phyloP scores from a whole-genome alignment of 2,888 invertebrate species.

The Cerastis leucographa region DNA sequence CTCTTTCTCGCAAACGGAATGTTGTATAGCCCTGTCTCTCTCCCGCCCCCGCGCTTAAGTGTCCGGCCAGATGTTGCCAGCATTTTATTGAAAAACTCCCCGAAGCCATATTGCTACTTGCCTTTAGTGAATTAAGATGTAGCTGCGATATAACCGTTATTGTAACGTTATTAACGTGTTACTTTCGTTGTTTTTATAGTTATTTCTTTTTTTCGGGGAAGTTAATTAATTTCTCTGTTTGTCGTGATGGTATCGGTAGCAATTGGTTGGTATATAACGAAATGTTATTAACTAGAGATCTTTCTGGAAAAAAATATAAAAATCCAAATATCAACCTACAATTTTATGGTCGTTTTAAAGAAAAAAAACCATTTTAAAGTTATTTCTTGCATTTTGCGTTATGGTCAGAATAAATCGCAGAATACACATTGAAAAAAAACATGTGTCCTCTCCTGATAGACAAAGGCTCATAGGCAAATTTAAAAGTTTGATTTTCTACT shows the following conservation, averaged over 20 bases:
- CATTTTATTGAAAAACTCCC: slow-evolving; percentile 89
- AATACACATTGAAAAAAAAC: not conserved
- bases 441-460: not conserved
- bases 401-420: not conserved
- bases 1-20: slow-evolving; percentile 73
- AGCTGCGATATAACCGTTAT: slow-evolving; percentile 70
- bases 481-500: too few relatives aligned
- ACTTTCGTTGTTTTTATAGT: slow-evolving; percentile 65
- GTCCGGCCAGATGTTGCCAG: slow-evolving; percentile 87
- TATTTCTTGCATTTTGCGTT: not conserved
- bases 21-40: slow-evolving; percentile 71
- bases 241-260: not conserved
- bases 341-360: not conserved
- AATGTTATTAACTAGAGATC: not conserved
- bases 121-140: slow-evolving; percentile 89
- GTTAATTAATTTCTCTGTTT: slow-evolving; percentile 61
- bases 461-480: not conserved
- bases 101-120: slow-evolving; percentile 85
- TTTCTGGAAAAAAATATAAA: not conserved
- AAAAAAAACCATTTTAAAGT: not conserved
- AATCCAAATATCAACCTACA: not conserved
- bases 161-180: slow-evolving; percentile 68
- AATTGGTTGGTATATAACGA: not conserved
- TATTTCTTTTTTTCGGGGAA: slow-evolving; percentile 31
- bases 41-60: slow-evolving; percentile 87